A percentile compares a stretch with the other conserved stretches of the same genome.
Conservation (phyloP, 2,888 invertebrate genomes). For the Hololepta plana region DNA sequence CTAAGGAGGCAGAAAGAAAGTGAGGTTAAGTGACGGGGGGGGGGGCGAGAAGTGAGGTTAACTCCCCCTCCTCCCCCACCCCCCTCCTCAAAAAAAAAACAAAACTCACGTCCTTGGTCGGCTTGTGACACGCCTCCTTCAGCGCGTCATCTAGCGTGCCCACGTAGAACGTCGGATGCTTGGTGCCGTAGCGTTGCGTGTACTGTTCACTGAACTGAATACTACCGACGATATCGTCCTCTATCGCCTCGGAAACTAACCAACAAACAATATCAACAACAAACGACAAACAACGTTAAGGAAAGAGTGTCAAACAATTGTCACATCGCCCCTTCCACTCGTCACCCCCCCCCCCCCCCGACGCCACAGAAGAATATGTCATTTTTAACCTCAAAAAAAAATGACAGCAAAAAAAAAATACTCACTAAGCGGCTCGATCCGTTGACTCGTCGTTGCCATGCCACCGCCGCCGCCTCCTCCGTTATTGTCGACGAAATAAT, state of each 20-base stretch:
- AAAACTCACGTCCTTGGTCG: slow-evolving; percentile 66
- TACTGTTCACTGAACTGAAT: slow-evolving; percentile 78
- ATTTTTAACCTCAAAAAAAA: slow-evolving; percentile 1
- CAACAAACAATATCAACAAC: slow-evolving; percentile 7
- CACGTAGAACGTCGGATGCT: slow-evolving; percentile 79
- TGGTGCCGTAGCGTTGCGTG: slow-evolving; percentile 66
- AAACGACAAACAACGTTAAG: slow-evolving; percentile 1
- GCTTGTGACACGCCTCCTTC: slow-evolving; percentile 73
- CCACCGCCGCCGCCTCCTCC: no score
- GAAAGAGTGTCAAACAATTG: slow-evolving; percentile 1
- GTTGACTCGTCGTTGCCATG: slow-evolving; percentile 43
- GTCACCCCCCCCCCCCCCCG: no score
- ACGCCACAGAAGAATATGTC: no score
- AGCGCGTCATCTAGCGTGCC: slow-evolving; percentile 83
- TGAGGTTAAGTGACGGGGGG: no score
- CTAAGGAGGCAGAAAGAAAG: no score
- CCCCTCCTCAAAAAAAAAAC: no score
- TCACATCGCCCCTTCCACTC: no score
- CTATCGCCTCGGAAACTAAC: slow-evolving; percentile 70
- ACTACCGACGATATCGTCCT: slow-evolving; percentile 71
- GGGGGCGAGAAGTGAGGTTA: no score
- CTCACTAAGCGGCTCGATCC: slow-evolving; percentile 62
- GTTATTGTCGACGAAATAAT: slow-evolving; percentile 65
- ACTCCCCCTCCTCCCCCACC: no score
- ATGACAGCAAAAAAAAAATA: slow-evolving; percentile 10